Evolutionary conservation across 2,888 invertebrate species (phyloP), one percentile per base, ranked within the genome.

Genomic region (Perdita meconis): DNA sequence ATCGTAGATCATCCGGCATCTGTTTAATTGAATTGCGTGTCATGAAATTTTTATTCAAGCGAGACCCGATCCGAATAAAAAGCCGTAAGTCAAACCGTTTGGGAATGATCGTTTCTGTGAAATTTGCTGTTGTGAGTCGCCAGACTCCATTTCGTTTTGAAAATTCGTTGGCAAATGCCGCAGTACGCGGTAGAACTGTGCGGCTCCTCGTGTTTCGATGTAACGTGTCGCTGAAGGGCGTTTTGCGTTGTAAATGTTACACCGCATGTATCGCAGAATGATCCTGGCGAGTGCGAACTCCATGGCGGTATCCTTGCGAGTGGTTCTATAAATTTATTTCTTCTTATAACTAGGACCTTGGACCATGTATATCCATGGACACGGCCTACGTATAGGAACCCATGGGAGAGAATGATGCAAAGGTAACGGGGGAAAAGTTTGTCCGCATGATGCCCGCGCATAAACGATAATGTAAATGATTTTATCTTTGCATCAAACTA

Each of bases 141-240:
- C 59, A 87, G 77, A 61, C 90, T 91, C 90, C 90, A 90, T 59
- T 90, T 91, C 6, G 90, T 91, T 78, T 90, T 90, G 83, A 91
- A 91, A 78, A 80, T 86, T 61, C 89, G 86, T 56, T 88, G 84
- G 55, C 90, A 90, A 73, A 89, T 87, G 59, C 71, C 80, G 72
- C 90, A 90, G 75, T 84, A 89, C 64, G 87, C 89, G 19, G 88
- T 84, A 10, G 84, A 80, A 30, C 83, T 81, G 22, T 85, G 85
- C 26, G 86, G 74, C 19, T 86, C 73, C 56, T 91, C 88, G 79
- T 91, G 90, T 73, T 90, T 91, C 40, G 90, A 88, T 40, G 87
- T 84, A 50, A 88, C 71, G 78, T 90, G 90, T 63, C 90, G 87
- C 53, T 86, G 76, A 51, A 90, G 86, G 38, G 89, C 89, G 73